Conservation (phyloP, 2,888 invertebrate species). For the Trichogramma dendrolimi region DNA sequence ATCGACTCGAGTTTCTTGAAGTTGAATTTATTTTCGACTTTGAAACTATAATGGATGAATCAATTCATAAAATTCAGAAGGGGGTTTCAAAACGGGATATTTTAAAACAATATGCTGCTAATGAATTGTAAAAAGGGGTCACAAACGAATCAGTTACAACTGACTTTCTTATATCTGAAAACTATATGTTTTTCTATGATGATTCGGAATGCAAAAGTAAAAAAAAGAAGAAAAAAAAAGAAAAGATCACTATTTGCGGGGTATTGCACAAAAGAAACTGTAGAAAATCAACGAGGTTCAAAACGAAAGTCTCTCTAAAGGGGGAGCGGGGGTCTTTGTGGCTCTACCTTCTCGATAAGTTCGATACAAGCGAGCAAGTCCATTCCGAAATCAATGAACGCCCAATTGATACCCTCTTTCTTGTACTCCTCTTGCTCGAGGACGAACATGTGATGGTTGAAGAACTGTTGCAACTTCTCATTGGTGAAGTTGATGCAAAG, state of each 20-base stretch:
- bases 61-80: no score
- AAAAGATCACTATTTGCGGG: background rate
- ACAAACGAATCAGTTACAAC: no score
- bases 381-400: slow-evolving; percentile 99
- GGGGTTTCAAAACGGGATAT: no score
- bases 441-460: slow-evolving; percentile 99
- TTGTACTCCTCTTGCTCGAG: slow-evolving; percentile 99
- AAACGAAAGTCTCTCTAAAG: slow-evolving; percentile 6
- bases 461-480: slow-evolving; percentile 99
- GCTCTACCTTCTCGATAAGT: slow-evolving; percentile 89
- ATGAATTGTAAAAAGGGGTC: no score
- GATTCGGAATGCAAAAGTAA: background rate
- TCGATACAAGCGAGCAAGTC: slow-evolving; percentile 98
- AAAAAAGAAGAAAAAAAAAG: background rate
- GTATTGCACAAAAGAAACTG: background rate
- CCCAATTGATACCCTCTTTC: slow-evolving; percentile 95
- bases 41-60: no score
- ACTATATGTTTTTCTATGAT: background rate
- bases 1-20: no score
- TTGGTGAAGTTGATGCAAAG: slow-evolving; percentile 99
- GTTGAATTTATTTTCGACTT: no score
- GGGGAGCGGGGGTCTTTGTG: slow-evolving; percentile 4
- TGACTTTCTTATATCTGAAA: background rate
- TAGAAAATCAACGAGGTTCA: slow-evolving; percentile 1
- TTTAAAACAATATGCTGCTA: no score